phyloP scores from a whole-genome alignment of 2,113 vertebrate species.

The Myrmecophaga tridactyla region DNA sequence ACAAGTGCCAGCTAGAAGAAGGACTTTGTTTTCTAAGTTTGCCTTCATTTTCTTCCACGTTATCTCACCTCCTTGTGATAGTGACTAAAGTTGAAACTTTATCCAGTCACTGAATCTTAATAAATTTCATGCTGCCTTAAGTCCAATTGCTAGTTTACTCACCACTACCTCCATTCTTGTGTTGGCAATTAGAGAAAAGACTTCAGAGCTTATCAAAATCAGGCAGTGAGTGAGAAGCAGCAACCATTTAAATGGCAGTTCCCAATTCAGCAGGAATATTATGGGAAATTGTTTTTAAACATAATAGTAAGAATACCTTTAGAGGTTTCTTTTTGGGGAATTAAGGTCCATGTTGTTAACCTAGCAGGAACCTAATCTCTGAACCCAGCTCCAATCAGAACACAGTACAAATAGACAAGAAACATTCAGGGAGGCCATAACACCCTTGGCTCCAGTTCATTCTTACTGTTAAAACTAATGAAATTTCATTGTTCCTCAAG shows the following conservation, averaged over 20 bases:
- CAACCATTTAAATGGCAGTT: background rate
- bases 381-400: background rate
- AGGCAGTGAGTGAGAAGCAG: background rate
- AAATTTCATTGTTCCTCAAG: background rate
- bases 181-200: background rate
- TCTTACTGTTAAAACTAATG: background rate
- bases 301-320: background rate
- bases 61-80: background rate
- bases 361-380: background rate
- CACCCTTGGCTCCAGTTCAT: background rate
- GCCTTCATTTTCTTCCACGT: background rate
- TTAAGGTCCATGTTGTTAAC: background rate
- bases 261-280: background rate
- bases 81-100: background rate
- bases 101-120: background rate
- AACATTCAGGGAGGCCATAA: background rate
- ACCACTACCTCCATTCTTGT: background rate
- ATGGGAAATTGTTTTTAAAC: background rate
- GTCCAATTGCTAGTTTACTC: background rate
- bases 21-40: background rate
- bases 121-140: background rate
- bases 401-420: background rate
- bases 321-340: background rate
- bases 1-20: background rate
- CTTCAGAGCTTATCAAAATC: background rate